These are phyloP conservation scores for Oreonectes daqikongensis DNA, from an alignment of 2,797 vertebrate species.

Conservation along the genomic window DNA sequence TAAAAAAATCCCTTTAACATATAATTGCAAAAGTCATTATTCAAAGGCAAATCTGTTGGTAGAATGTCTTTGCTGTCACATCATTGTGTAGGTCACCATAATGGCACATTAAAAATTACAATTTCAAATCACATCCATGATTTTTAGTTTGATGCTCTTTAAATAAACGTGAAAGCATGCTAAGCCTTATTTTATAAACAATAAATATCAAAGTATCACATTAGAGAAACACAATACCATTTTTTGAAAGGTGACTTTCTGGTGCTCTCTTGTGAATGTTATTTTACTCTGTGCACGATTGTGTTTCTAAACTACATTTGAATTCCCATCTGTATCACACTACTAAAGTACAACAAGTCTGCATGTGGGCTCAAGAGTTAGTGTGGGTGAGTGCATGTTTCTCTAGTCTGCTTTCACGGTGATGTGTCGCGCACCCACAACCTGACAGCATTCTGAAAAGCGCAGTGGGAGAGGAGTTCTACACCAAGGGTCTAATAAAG, in stretches of 20 bases:
- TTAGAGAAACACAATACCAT: not conserved
- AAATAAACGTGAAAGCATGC: not conserved
- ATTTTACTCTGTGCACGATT: not conserved
- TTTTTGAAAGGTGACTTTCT: not conserved
- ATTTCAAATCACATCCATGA: no score
- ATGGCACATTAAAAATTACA: conserved; percentile 2
- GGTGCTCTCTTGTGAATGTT: not conserved
- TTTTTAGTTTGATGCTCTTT: not conserved
- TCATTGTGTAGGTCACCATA: not conserved
- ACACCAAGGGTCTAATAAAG: conserved; percentile 38
- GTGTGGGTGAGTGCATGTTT: conserved; percentile 17
- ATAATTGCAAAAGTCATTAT: no score
- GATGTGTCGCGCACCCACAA: conserved; percentile 17
- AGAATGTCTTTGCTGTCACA: conserved; percentile 12
- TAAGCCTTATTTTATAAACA: conserved; percentile 15
- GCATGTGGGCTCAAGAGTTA: conserved; percentile 7
- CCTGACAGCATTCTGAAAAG: conserved; percentile 32
- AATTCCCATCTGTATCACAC: conserved; percentile 4
- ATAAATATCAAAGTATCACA: conserved; percentile 8
- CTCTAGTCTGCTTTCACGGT: conserved; percentile 16
- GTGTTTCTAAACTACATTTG: conserved; percentile 10
- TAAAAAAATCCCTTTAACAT: no score
- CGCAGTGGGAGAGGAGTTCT: conserved; percentile 8
- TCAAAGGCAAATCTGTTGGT: conserved; percentile 9
- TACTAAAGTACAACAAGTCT: not conserved